phyloP scores from a whole-genome alignment of 2,113 vertebrate species.

The Takifugu bimaculatus region DNA sequence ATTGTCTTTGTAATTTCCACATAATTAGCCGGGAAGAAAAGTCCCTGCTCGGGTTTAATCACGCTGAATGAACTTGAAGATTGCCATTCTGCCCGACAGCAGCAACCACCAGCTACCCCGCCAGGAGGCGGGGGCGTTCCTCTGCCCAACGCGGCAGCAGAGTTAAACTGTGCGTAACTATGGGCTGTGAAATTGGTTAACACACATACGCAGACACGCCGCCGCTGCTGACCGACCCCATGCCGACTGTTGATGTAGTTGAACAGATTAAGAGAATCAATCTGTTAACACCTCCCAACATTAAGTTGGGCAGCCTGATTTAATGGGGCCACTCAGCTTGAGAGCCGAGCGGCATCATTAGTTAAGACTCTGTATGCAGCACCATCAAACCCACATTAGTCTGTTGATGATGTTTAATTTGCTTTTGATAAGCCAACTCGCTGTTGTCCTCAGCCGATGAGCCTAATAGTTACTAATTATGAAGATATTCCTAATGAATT shows the following conservation, averaged over 20 bases:
- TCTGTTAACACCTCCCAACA: constrained; percentile 72
- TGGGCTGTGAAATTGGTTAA: constrained; percentile 58
- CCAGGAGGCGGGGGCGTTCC: constrained; percentile 2
- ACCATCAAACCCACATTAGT: constrained; percentile 66
- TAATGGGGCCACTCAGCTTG: constrained; percentile 64
- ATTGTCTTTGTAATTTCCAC: constrained; percentile 98
- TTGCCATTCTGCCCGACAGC: constrained; percentile 77
- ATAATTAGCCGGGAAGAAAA: constrained; percentile 98
- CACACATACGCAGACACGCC: constrained; percentile 44
- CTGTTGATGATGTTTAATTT: constrained; percentile 68
- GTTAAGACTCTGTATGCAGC: constrained; percentile 54
- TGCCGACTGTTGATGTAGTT: constrained; percentile 68
- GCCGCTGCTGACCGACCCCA: constrained; percentile 44
- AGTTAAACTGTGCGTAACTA: constrained; percentile 92
- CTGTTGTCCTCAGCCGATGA: constrained; percentile 42
- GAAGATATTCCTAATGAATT: constrained; percentile 51
- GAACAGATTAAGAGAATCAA: constrained; percentile 73
- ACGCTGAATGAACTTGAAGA: constrained; percentile 97
- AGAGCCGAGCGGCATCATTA: constrained; percentile 52
- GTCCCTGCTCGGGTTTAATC: constrained; percentile 87
- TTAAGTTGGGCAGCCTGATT: constrained; percentile 58
- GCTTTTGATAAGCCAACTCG: constrained; percentile 67
- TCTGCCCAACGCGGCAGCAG: constrained; percentile 83
- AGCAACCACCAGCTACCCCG: constrained; percentile 13
- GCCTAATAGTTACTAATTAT: constrained; percentile 55